A percentile compares a stretch with the other conserved stretches of the same genome.
Conservation (phyloP, 1,140 invertebrate species). For the Anastrepha ludens region DNA sequence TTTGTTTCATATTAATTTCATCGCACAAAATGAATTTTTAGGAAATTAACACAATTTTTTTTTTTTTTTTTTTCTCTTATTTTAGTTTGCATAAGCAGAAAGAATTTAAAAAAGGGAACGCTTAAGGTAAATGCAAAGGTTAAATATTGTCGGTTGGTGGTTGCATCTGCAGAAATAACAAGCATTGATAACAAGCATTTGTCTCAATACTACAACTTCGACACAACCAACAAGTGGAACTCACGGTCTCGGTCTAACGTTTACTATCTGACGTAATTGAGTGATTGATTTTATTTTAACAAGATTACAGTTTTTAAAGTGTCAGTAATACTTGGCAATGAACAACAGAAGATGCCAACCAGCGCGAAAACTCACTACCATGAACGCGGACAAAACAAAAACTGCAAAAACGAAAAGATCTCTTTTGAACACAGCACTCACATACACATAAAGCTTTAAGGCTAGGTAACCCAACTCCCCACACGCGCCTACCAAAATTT, state of each 20-base stretch:
- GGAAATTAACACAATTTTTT: too few species aligned
- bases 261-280: background rate
- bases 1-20: too few species aligned
- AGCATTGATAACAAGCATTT: too few species aligned
- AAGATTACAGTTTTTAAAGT: background rate
- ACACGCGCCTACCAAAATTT: too few species aligned
- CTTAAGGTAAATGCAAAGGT: background rate
- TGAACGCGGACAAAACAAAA: background rate
- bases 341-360: background rate
- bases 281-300: conserved; percentile 33
- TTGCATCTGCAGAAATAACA: background rate
- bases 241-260: background rate
- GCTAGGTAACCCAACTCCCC: too few species aligned
- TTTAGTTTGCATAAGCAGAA: too few species aligned
- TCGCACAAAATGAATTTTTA: too few species aligned
- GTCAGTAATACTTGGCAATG: background rate
- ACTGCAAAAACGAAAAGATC: background rate
- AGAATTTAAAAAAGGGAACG: background rate
- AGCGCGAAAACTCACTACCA: background rate
- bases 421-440: background rate
- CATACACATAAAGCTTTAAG: too few species aligned
- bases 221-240: background rate
- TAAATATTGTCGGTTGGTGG: background rate
- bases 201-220: background rate
- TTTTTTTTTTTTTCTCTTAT: too few species aligned